These are phyloP conservation scores for Drosophila histrio DNA, from an alignment of 2,888 invertebrate species.

Conservation along the genomic window DNA sequence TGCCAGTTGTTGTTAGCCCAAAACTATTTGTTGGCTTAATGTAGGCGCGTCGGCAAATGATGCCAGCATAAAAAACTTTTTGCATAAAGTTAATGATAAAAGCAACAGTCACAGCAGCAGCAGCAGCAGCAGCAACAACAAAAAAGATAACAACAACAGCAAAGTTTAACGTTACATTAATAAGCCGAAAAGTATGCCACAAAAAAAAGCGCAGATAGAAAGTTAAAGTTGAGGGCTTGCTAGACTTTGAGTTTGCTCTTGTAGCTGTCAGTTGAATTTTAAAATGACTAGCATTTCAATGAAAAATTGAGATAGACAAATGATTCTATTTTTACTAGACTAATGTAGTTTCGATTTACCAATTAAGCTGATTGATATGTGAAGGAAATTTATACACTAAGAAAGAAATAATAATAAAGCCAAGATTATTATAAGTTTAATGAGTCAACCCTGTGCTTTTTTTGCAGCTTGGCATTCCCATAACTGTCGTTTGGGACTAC, in stretches of 20 bases:
- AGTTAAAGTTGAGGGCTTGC: slow-evolving; percentile 25
- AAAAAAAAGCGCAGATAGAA: slow-evolving; percentile 36
- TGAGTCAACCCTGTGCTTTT: too few relatives aligned
- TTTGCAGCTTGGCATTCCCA: too few relatives aligned
- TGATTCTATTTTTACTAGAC: too few relatives aligned
- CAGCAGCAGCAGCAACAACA: slow-evolving; percentile 39
- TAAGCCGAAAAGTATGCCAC: slow-evolving; percentile 76
- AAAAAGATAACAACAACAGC: slow-evolving; percentile 48
- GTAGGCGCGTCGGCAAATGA: slow-evolving; percentile 70
- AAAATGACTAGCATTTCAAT: neutral
- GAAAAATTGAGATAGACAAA: too few relatives aligned
- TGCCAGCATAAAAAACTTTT: slow-evolving; percentile 63
- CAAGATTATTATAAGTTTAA: too few relatives aligned
- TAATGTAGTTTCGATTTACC: too few relatives aligned
- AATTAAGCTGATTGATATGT: too few relatives aligned
- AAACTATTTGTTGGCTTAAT: slow-evolving; percentile 76
- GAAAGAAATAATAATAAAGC: too few relatives aligned
- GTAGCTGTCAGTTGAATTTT: neutral
- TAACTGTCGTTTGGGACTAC: too few relatives aligned
- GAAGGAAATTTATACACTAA: too few relatives aligned
- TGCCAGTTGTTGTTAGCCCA: slow-evolving; percentile 63
- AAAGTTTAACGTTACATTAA: slow-evolving; percentile 75
- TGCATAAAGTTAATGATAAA: slow-evolving; percentile 79
- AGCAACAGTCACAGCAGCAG: slow-evolving; percentile 55
- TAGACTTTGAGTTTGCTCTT: slow-evolving; percentile 23